phyloP scores from a whole-genome alignment of 2,888 invertebrate species.

The Eupelmus urozonus region DNA sequence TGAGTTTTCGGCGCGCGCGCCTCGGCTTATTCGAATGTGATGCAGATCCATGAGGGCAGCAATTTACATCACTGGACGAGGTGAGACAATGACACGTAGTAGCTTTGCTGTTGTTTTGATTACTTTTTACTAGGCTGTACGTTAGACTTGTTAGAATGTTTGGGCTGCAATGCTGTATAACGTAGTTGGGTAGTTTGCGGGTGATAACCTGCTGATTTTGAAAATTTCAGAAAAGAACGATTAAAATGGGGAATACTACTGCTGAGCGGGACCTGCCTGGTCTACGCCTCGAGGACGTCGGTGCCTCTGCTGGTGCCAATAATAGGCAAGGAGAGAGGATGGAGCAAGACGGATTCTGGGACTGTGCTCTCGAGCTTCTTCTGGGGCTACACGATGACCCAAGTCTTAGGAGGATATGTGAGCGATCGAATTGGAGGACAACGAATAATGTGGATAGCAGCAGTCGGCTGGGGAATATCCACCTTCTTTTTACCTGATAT shows the following conservation, averaged over 20 bases:
- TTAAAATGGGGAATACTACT: slow-evolving; percentile 81
- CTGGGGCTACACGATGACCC: slow-evolving; percentile 86
- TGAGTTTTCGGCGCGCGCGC: too few species aligned
- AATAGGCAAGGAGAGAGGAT: slow-evolving; percentile 82
- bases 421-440: slow-evolving; percentile 83
- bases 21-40: slow-evolving; percentile 49
- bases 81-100: too few species aligned
- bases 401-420: slow-evolving; percentile 80
- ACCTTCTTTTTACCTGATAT: slow-evolving; percentile 81
- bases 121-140: neutral
- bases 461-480: slow-evolving; percentile 80
- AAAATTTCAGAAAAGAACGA: slow-evolving; percentile 78
- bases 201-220: neutral
- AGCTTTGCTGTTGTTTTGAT: neutral
- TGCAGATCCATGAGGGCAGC: slow-evolving; percentile 52
- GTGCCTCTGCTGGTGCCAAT: slow-evolving; percentile 83
- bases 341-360: slow-evolving; percentile 85
- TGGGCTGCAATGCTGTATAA: neutral
- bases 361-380: slow-evolving; percentile 85
- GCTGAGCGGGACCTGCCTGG: slow-evolving; percentile 82
- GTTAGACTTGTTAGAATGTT: neutral
- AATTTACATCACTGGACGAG: slow-evolving; percentile 58
- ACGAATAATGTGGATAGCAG: slow-evolving; percentile 81
- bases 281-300: slow-evolving; percentile 84
- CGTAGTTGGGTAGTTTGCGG: neutral